These are phyloP conservation scores for Todiramphus saurophagus DNA, from an alignment of 2,113 vertebrate species.

Conservation along the genomic window DNA sequence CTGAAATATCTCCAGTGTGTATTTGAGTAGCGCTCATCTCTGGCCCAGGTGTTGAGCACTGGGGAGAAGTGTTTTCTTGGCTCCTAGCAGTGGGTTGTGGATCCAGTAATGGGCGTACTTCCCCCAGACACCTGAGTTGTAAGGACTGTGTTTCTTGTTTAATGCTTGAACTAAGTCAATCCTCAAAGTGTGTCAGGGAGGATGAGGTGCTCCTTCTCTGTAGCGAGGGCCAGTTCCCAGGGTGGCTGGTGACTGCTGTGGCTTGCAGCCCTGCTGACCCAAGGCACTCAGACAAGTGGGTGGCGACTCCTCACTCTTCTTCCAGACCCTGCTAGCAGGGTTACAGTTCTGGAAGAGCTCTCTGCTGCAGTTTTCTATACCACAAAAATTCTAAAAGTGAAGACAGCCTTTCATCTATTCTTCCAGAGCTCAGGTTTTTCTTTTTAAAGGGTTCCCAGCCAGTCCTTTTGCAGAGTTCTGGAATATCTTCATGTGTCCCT, in stretches of 20 bases:
- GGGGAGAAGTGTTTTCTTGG: background rate
- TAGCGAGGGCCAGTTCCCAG: background rate
- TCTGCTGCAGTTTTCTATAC: background rate
- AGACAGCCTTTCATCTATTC: background rate
- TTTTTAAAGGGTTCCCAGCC: background rate
- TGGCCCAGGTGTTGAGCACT: background rate
- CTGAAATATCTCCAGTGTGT: background rate
- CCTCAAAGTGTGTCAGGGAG: background rate
- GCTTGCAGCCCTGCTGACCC: background rate
- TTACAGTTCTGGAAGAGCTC: background rate
- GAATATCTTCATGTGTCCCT: background rate
- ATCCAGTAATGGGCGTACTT: accelerated
- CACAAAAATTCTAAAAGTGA: background rate
- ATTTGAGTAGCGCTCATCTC: background rate
- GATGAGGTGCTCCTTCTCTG: background rate
- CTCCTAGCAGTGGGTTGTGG: background rate
- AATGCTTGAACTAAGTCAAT: background rate
- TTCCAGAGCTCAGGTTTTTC: background rate
- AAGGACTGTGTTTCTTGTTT: background rate
- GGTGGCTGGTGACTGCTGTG: background rate
- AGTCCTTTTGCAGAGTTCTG: background rate
- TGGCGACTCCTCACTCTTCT: background rate
- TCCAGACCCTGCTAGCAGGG: background rate
- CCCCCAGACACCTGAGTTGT: accelerated
- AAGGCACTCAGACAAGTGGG: accelerated